Base-by-base conservation (phyloP, 2,797 vertebrate genomes). In the Heterohyrax brucei region DNA sequence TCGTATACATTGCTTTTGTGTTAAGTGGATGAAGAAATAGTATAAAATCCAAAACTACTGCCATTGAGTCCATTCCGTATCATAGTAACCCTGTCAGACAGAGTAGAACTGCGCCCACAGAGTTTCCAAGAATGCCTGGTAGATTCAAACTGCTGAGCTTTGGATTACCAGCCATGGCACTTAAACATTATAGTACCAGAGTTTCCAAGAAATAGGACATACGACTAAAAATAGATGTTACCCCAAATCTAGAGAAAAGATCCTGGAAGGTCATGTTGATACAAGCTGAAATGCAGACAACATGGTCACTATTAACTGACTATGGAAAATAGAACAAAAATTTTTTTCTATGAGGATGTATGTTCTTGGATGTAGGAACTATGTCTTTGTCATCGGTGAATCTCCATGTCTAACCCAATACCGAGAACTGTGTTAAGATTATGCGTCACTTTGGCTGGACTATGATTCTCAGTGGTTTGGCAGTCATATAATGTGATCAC, bases 1-100 rank as follows among this genome's bases (percentile, higher is more conserved):
- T 91, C 28, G 30, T 89, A 91, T 93, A 70, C 16, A 30, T 75
- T 93, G 85, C 66, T 84, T 94, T 77, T 85, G 33, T 82, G 80
- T 78, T 44, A 76, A 84, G 21, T 50, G 14, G 39, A 79, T 79
- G 62, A 56, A 89, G 12, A 10, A 73, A 91, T 33, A 83, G 6
- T 56, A 50, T 24, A 39, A 39, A 39, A 39, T 39, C 39, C 39
- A 39, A 39, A 39, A 39, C 39, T 39, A 39, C 39, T 39, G 39
- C 39, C 39, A 39, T 39, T 39, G 2, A 39, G 39, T 39, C 39
- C 39, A 39, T 39, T 39, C 39, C 39, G 39, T 39, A 39, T 39
- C 39, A 39, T 39, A 39, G 39, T 39, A 39, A 39, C 39, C 39
- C 39, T 39, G 39, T 39, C 39, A 39, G 39, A 39, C 3, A 39